Evolutionary conservation across 1,140 invertebrate species (phyloP), one percentile per base, ranked within the genome.

Genomic region (Dufourea novaeangliae): DNA sequence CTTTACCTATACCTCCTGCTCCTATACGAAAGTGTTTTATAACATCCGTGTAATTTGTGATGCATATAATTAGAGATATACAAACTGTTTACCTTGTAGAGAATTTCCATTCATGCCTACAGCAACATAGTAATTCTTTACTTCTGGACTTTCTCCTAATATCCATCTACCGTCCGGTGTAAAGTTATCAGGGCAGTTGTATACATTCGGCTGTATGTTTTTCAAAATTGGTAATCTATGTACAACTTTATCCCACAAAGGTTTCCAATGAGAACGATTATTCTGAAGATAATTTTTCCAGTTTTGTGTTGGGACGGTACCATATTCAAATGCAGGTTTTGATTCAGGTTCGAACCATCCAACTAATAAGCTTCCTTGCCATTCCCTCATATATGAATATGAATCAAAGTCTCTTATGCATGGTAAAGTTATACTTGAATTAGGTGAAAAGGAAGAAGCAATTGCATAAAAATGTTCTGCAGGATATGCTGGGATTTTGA

Each of bases 41-140:
- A 59, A 34, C 10, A 25, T 69, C 22, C 57, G 34, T 73, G 41
- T 1, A 50, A n/a, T n/a, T n/a, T 50, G 6, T 50, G 4, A n/a
- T 41, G 29, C 14, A 44, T 27, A 27, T 14, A 52, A 1, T 66
- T 32, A 41, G 27, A 10, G 32, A 59, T 27, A n/a, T 1, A 50
- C 17, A 37, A n/a, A 32, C 22, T 32, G 20, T 37, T 80, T 82
- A 86, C 90, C 91, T 88, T 95, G 94, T 32, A 95, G 86, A n/a
- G 94, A 93, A 88, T 94, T 95, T 63, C 94, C 94, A 89, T 94
- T 95, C 94, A 95, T 95, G 69, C 94, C 94, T 84, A 96, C 96
- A 50, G 96, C 96, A n/a, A 97, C 95, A 92, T 95, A 97, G 90
- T 97, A 98, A 85, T 97, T 97, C 56, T 94, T 93, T 17, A 94